Conservation (phyloP, 2,888 invertebrate species). For the Cenopis cana region DNA sequence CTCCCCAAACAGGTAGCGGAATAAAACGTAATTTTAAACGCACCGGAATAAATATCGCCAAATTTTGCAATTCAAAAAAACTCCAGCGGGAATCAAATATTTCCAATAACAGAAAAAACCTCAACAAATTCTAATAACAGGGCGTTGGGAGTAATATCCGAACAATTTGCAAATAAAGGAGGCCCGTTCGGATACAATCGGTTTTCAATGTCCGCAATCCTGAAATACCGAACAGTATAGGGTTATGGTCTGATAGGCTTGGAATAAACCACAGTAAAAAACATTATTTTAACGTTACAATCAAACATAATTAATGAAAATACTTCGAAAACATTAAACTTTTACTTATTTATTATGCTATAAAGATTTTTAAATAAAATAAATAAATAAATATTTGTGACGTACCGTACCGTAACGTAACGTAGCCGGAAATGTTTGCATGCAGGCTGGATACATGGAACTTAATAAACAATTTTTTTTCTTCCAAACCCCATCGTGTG, state of each 20-base stretch:
- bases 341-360: too few species aligned
- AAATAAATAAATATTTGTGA: too few species aligned
- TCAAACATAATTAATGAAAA: too few species aligned
- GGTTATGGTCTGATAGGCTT: background rate
- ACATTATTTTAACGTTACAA: too few species aligned
- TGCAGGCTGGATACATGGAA: too few species aligned
- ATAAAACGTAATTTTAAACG: slow-evolving; percentile 27
- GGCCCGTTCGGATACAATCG: slow-evolving; percentile 37
- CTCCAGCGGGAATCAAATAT: slow-evolving; percentile 39
- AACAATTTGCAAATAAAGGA: slow-evolving; percentile 43
- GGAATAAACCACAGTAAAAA: background rate
- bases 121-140: slow-evolving; percentile 43
- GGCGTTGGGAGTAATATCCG: slow-evolving; percentile 37
- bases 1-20: background rate
- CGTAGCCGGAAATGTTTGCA: too few species aligned
- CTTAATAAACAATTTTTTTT: too few species aligned
- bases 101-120: slow-evolving; percentile 43
- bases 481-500: too few species aligned
- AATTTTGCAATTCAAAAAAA: slow-evolving; percentile 42
- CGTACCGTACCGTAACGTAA: too few species aligned
- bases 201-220: slow-evolving; percentile 23
- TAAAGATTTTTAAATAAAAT: too few species aligned
- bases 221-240: slow-evolving; percentile 17
- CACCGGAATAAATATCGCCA: slow-evolving; percentile 30
- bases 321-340: too few species aligned